Base-by-base conservation (phyloP, 2,113 vertebrate species). In the Pionites leucogaster region DNA sequence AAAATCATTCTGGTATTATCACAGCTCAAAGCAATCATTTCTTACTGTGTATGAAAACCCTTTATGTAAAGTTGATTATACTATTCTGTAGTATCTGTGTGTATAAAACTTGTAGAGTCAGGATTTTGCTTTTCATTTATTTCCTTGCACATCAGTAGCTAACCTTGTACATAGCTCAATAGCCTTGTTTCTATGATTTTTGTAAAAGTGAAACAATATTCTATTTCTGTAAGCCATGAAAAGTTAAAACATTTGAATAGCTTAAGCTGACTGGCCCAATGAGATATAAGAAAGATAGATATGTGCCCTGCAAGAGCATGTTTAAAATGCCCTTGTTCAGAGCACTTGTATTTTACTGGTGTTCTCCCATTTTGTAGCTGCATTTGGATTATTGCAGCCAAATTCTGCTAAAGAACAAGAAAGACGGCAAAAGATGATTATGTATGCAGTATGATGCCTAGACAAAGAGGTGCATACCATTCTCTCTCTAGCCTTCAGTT, bases 91-190 rank as follows among this genome's bases (percentile, higher is more conserved):
- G 1, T 67, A 63, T 70, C 37, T 92, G 16, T 52, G 52, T 72
- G 29, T 92, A 83, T 71, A 83, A 86, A 86, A 86, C 57, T 65
- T 93, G 60, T 70, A 41, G 49, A 12, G 88, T 85, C 41, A 62
- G 50, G 84, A 82, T 59, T 92, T 86, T 75, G 72, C 27, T 94
- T 93, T 92, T 94, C 33, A 69, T 83, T 80, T 95, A 62, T 86
- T 69, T 94, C 67, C 57, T 82, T 94, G 72, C 57, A 71, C 37
- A 87, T 39, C 75, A 69, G 68, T 82, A 86, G 62, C 86, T 85
- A 94, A 91, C n/a, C 35, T 81, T 79, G 46, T 91, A 68, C 57
- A 65, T 81, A 55, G 72, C 17, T 75, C 13, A 5, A 44, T 28
- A 86, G 68, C 24, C 24, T 92, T 81, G 29, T 74, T 92, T 88